Base-by-base conservation (phyloP, 2,888 invertebrate species). In the Ariolimax columbianus region DNA sequence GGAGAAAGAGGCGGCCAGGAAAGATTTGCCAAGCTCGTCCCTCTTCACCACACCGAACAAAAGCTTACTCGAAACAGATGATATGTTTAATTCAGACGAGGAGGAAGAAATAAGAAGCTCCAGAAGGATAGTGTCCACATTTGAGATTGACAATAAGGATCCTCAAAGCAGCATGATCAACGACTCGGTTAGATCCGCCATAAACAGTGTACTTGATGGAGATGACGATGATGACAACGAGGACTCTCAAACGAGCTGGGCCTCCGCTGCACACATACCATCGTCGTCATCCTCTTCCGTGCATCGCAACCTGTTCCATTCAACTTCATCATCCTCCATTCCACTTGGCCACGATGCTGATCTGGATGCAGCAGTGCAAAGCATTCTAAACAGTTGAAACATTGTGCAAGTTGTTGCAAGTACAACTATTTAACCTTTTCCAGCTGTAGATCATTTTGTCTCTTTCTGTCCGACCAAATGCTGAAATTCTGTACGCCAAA, bases 111-210 rank as follows among this genome's bases (percentile, higher is more conserved):
- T 81, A 17, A 51, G 63, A 7, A 55, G 55, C 43, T n/a, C 55
- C 14, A 9, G 55, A 40, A 19, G 63, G 26, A 17, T 70, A 11
- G 68, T 81, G 19, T 77, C 82, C 38, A 7, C 82, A 14, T 85
- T 85, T 66, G 68, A 85, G 47, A 82, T 85, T 72, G 82, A 85
- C 63, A 85, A 85, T 70, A 82, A 77, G 70, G 85, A 85, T 33
- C 85, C 85, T 72, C 85, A 85, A 47, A 85, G 78, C 47, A 85
- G 78, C 63, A 85, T 85, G 85, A 82, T 85, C 33, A 85, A 72
- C 72, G 85, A 85, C 36, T 85, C 85, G 0, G 81, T 85, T 38
- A 63, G 82, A 55, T 81, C 85, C 23, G 82, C 77, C 40, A 85
- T 85, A 36, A 85, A 85, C n/a, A 82, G 85, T 66, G 85, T 85